Evolutionary conservation across 2,888 invertebrate genomes (phyloP), one percentile per base, ranked within the genome.

Genomic region (Ypsolopha sequella): DNA sequence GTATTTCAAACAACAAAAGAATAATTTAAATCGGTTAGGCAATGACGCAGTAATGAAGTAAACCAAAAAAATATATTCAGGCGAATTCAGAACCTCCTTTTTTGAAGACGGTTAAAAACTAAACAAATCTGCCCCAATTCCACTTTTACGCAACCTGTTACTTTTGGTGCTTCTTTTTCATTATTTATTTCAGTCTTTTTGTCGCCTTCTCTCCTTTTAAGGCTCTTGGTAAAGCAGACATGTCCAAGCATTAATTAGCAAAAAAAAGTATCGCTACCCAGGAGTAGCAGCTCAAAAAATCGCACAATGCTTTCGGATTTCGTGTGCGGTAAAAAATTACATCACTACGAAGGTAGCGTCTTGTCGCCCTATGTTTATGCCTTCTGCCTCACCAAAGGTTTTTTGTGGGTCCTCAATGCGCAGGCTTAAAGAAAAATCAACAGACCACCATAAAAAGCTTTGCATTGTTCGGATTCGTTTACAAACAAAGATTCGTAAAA

Each of bases 401-500:
- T 71, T 71, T 72, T 69, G 56, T 54, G 49, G 53, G 54, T 48
- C 52, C 53, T 47, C 47, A 55, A 34, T 35, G 41, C 36, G 58
- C 53, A 61, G 59, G 54, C 58, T 58, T 60, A 7, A 39, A 48
- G 63, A 70, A 68, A 70, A 63, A 59, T 56, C 58, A 56, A 56
- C 48, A 48, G 52, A 1, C 46, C 1, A 6, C 10, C 33, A 44
- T 46, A 63, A 66, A 75, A 70, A 71, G 64, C 59, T 53, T 52
- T 53, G 70, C 74, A 76, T 77, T 80, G 74, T 80, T 66, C 59
- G 58, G 60, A 63, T 70, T 76, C 77, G 76, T 80, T 81, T 72
- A 80, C 76, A 80, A 80, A 81, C 75, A 76, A 76, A 81, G 72
- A 76, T 73, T 66, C 70, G 68, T 72, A 73, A 75, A 79, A 79